Evolutionary conservation across 2,888 invertebrate genomes (phyloP).

Genomic region (Epirrita christyi): DNA sequence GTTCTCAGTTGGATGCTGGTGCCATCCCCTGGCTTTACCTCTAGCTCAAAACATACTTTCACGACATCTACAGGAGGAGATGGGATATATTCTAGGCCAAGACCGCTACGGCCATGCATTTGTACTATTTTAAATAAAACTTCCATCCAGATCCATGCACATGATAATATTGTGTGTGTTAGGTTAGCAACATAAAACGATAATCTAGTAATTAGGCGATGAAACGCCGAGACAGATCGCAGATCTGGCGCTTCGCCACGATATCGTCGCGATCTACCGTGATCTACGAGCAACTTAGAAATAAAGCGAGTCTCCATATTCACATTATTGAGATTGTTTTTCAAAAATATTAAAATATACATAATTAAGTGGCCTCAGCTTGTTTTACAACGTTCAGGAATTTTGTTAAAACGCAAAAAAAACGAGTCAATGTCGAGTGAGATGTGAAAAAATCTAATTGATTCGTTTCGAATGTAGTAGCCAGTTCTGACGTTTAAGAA

Average conservation of each 20-base stretch:
- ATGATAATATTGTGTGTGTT: slow-evolving; percentile 35
- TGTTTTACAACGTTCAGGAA: slow-evolving; percentile 19
- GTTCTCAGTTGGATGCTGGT: no score
- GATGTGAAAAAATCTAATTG: slow-evolving; percentile 26
- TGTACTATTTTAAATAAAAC: slow-evolving; percentile 6
- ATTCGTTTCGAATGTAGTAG: slow-evolving; percentile 43
- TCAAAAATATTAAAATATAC: no score
- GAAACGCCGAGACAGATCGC: slow-evolving; percentile 60
- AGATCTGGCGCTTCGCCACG: slow-evolving; percentile 77
- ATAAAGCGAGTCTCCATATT: slow-evolving; percentile 48
- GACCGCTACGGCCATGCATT: not conserved
- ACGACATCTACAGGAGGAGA: no score
- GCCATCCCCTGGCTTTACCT: no score
- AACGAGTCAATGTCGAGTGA: not conserved
- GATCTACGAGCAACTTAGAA: slow-evolving; percentile 69
- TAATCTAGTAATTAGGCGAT: slow-evolving; percentile 68
- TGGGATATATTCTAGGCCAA: no score
- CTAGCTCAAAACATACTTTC: no score
- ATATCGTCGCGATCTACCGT: slow-evolving; percentile 78
- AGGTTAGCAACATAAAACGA: slow-evolving; percentile 51
- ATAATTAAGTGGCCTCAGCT: not conserved
- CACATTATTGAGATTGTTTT: slow-evolving; percentile 15
- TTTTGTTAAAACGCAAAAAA: slow-evolving; percentile 29
- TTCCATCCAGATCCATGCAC: slow-evolving; percentile 28
- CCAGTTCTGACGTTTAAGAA: slow-evolving; percentile 52